Conservation (phyloP, 2,797 vertebrate genomes). For the Cynopterus sphinx region DNA sequence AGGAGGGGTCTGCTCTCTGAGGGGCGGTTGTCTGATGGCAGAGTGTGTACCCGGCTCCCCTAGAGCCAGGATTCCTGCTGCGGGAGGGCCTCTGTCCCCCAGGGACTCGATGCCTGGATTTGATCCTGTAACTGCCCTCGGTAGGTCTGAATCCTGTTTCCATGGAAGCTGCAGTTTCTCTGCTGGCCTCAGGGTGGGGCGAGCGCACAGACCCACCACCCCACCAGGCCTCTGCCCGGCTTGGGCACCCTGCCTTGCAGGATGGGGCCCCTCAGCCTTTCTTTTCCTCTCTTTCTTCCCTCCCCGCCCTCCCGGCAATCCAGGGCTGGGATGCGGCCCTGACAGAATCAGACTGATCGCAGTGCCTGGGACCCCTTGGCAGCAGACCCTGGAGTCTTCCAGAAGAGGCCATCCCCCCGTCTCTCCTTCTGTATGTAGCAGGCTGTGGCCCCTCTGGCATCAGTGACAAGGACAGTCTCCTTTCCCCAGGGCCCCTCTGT, state of each 20-base stretch:
- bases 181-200: conserved; percentile 57
- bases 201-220: conserved; percentile 21
- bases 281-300: neutral
- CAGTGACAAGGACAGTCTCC: neutral
- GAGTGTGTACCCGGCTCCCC: neutral
- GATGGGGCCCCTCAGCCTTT: neutral
- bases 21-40: neutral
- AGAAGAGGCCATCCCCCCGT: neutral
- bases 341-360: neutral
- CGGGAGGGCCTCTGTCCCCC: neutral
- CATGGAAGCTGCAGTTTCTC: conserved; percentile 60
- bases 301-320: fast-evolving
- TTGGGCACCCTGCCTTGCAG: neutral
- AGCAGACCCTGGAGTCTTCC: neutral
- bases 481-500: neutral
- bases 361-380: neutral
- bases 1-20: neutral
- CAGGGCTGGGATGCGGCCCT: neutral
- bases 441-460: neutral
- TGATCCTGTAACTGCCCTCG: no score
- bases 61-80: neutral
- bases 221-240: no score
- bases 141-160: neutral
- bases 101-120: neutral
- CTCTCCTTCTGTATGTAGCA: fast-evolving